phyloP scores from a whole-genome alignment of 2,888 invertebrate species.

The Laspeyria flexula region DNA sequence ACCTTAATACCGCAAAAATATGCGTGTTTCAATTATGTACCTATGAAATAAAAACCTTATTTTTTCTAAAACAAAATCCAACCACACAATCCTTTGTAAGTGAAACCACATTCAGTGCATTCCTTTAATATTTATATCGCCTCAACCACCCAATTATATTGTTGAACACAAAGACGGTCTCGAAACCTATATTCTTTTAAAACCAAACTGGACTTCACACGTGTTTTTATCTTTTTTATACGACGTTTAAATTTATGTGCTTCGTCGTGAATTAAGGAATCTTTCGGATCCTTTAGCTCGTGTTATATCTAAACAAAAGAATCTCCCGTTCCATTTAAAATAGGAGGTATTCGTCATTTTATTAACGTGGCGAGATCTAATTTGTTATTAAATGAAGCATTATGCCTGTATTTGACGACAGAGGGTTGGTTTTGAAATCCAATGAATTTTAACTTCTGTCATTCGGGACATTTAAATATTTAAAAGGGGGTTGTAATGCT shows the following conservation, averaged over 20 bases:
- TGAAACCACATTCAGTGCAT: slow-evolving; percentile 16
- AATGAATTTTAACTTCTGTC: slow-evolving; percentile 78
- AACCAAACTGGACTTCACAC: slow-evolving; percentile 40
- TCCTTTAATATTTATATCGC: slow-evolving; percentile 25
- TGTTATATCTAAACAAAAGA: slow-evolving; percentile 53
- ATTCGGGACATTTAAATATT: slow-evolving; percentile 73
- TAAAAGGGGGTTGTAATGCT: slow-evolving; percentile 63
- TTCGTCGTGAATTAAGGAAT: slow-evolving; percentile 46
- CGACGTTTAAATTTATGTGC: slow-evolving; percentile 39
- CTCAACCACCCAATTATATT: slow-evolving; percentile 35
- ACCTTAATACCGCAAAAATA: too few relatives aligned
- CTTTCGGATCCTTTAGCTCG: slow-evolving; percentile 32
- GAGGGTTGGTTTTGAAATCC: slow-evolving; percentile 72
- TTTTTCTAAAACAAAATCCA: neutral
- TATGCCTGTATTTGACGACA: slow-evolving; percentile 69
- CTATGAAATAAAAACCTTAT: neutral
- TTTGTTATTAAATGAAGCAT: slow-evolving; percentile 83
- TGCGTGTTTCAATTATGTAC: too few relatives aligned
- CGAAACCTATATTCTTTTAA: slow-evolving; percentile 31
- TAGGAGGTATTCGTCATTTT: slow-evolving; percentile 45
- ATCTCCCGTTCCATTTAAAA: slow-evolving; percentile 36
- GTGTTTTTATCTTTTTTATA: slow-evolving; percentile 39
- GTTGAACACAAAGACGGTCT: slow-evolving; percentile 26
- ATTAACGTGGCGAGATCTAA: slow-evolving; percentile 74
- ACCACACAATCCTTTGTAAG: neutral